phyloP scores from a whole-genome alignment of 2,888 invertebrate genomes.

The Atethmia centrago region DNA sequence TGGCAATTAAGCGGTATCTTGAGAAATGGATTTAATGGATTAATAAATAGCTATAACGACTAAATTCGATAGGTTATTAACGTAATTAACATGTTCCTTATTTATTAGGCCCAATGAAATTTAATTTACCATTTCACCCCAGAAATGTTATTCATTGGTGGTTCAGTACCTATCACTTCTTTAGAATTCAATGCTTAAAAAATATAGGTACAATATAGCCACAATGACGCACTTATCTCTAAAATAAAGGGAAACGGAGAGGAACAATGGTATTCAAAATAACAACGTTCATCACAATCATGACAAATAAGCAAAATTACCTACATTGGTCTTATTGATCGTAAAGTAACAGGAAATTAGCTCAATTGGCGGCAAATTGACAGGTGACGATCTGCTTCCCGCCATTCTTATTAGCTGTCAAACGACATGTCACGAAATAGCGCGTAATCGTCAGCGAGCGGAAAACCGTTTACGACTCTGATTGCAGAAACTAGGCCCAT shows the following conservation, averaged over 20 bases:
- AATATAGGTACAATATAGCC: background rate
- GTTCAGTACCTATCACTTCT: background rate
- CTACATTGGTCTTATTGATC: conserved; percentile 21
- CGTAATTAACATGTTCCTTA: conserved; percentile 2
- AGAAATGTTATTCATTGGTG: background rate
- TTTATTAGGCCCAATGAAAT: background rate
- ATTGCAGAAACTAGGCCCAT: conserved; percentile 8
- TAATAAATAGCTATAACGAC: background rate
- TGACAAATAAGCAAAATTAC: conserved; percentile 29
- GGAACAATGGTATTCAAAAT: conserved; percentile 17
- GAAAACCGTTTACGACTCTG: conserved; percentile 44
- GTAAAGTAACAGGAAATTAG: conserved; percentile 63
- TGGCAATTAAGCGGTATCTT: conserved; percentile 8
- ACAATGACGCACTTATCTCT: background rate
- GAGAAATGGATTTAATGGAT: background rate
- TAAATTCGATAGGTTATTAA: conserved; percentile 7
- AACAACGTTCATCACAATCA: conserved; percentile 34
- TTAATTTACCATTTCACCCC: background rate
- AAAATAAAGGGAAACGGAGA: conserved; percentile 18
- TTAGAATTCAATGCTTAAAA: background rate
- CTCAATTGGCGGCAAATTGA: conserved; percentile 64
- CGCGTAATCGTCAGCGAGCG: conserved; percentile 45
- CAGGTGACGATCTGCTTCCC: conserved; percentile 71
- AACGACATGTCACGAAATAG: conserved; percentile 54
- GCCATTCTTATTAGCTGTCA: conserved; percentile 68